Conservation (phyloP, 2,113 vertebrate species). For the Rattus rattus region DNA sequence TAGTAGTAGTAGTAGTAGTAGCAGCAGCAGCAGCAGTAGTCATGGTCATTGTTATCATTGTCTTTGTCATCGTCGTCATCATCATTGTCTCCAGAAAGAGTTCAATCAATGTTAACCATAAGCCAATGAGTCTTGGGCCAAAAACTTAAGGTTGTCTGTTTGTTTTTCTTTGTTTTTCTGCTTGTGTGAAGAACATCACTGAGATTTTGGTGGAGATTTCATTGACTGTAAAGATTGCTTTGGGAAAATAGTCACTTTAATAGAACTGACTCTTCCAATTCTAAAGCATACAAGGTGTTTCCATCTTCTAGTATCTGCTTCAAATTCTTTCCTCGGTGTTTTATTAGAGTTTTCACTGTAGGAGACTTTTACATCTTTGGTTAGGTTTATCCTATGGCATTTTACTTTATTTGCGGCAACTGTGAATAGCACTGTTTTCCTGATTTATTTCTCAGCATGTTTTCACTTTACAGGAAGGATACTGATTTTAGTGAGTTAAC, state of each 20-base stretch:
- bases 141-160: not conserved
- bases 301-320: not conserved
- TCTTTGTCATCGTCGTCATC: rapidly evolving
- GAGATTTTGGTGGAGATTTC: not conserved
- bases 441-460: not conserved
- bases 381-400: not conserved
- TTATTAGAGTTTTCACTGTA: not conserved
- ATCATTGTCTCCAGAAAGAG: not conserved
- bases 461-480: not conserved
- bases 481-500: not conserved
- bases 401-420: not conserved
- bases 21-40: no score
- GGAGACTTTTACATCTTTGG: not conserved
- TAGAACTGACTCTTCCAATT: not conserved
- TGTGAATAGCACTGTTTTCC: not conserved
- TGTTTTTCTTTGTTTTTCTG: not conserved
- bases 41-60: no score
- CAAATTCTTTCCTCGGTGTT: not conserved
- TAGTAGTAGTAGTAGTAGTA: no score
- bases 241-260: not conserved
- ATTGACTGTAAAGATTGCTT: not conserved
- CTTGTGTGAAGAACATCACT: not conserved
- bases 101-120: not conserved
- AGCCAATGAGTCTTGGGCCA: not conserved
- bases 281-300: not conserved